Conservation (phyloP, 1,140 invertebrate genomes). For the Zaprionus lachaisei region DNA sequence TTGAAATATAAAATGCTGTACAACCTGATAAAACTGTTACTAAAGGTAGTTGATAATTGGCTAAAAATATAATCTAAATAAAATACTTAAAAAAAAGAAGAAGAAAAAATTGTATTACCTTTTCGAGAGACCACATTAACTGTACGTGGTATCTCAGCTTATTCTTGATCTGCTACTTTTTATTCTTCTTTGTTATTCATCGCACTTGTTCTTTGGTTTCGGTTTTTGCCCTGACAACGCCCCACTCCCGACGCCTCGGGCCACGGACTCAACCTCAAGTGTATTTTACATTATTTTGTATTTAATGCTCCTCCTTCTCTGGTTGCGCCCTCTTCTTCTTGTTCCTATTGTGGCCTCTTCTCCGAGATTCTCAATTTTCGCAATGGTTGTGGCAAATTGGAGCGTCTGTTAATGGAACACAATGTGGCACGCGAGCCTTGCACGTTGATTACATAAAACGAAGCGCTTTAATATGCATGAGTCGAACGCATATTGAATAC, state of each 20-base stretch:
- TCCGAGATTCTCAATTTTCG: conserved; percentile 22
- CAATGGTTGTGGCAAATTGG: conserved; percentile 34
- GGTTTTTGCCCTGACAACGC: not conserved
- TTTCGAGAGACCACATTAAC: too few species aligned
- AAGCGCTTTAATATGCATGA: conserved; percentile 39
- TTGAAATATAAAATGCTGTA: too few species aligned
- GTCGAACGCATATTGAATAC: conserved; percentile 32
- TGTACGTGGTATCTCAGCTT: conserved; percentile 1
- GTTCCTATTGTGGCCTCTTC: not conserved
- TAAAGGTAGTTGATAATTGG: too few species aligned
- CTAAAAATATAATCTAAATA: too few species aligned
- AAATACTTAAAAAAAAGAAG: too few species aligned
- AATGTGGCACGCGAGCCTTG: conserved; percentile 20
- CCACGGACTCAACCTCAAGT: conserved; percentile 58
- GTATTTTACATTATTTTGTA: conserved; percentile 68
- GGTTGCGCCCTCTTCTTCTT: conserved; percentile 3
- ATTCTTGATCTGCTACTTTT: not conserved
- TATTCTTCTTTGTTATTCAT: conserved; percentile 13
- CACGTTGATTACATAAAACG: conserved; percentile 36
- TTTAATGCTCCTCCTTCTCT: conserved; percentile 45
- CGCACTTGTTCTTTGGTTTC: conserved; percentile 14
- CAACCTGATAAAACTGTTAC: too few species aligned
- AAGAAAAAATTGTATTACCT: too few species aligned
- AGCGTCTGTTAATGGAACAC: conserved; percentile 33
- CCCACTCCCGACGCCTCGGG: not conserved